Percentiles rank a stretch among this genome's conserved stretches.
These are phyloP conservation scores for Luperina testacea DNA, from an alignment of 2,888 invertebrate genomes.

Conservation along the genomic window DNA sequence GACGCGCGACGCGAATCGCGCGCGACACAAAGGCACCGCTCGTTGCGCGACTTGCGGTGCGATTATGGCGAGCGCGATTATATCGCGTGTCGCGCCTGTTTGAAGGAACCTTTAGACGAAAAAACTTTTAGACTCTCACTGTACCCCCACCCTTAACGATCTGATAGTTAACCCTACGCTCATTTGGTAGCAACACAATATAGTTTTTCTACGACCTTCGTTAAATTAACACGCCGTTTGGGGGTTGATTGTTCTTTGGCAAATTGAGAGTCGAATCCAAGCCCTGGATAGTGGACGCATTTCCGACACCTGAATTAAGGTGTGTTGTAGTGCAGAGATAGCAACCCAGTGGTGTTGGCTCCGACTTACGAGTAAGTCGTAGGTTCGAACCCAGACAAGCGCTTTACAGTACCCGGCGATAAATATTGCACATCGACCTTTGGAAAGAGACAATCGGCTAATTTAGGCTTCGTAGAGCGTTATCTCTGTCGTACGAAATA, in stretches of 20 bases:
- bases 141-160: conserved; percentile 60
- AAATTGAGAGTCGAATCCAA: conserved; percentile 1
- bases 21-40: too few species aligned
- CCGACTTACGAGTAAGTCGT: background rate
- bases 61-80: too few species aligned
- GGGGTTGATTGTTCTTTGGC: conserved; percentile 59
- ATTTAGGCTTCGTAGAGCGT: too few species aligned
- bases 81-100: too few species aligned
- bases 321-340: background rate
- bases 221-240: conserved; percentile 77
- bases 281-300: background rate
- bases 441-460: too few species aligned
- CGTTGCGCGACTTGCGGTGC: too few species aligned
- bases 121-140: conserved; percentile 12
- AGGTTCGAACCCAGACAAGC: background rate
- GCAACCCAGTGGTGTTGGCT: background rate
- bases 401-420: too few species aligned
- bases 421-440: too few species aligned
- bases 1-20: too few species aligned
- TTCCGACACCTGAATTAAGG: background rate
- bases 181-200: conserved; percentile 66
- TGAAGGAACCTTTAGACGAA: background rate
- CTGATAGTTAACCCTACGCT: conserved; percentile 77
- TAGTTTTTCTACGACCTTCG: conserved; percentile 77
- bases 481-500: too few species aligned